A percentile compares a stretch with the other conserved stretches of the same genome.
These are phyloP conservation scores for Microplitis demolitor DNA, from an alignment of 1,140 invertebrate species.

Conservation along the genomic window DNA sequence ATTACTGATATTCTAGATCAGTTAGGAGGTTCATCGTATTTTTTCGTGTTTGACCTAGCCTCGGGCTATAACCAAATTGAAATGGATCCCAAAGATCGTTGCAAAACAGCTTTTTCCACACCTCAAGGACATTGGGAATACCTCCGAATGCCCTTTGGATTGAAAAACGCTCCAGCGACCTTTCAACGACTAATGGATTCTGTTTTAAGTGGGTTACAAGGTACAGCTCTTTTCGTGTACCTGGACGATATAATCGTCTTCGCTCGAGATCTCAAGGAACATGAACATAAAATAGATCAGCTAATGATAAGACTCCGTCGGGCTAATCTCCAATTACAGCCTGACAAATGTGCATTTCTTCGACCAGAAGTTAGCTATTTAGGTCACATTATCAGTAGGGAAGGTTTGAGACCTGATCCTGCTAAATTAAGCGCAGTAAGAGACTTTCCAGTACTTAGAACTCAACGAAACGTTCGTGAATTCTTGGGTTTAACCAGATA, in stretches of 20 bases:
- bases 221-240: not conserved
- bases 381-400: no score
- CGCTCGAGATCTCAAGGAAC: not conserved
- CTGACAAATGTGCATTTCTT: slow-evolving; percentile 4
- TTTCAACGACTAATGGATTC: not conserved
- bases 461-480: no score
- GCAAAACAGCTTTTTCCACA: slow-evolving; percentile 2
- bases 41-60: not conserved
- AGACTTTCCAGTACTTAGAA: no score
- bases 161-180: not conserved
- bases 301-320: not conserved
- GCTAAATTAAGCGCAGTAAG: no score
- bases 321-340: not conserved
- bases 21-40: not conserved
- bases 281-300: not conserved
- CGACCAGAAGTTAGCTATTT: not conserved
- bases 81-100: not conserved
- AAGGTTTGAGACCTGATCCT: no score
- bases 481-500: not conserved
- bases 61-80: not conserved
- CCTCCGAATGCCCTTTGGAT: not conserved
- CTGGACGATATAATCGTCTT: slow-evolving; percentile 1
- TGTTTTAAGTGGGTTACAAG: not conserved
- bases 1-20: not conserved
- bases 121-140: not conserved